phyloP scores from a whole-genome alignment of 2,113 vertebrate species.

The Rhea pennata region DNA sequence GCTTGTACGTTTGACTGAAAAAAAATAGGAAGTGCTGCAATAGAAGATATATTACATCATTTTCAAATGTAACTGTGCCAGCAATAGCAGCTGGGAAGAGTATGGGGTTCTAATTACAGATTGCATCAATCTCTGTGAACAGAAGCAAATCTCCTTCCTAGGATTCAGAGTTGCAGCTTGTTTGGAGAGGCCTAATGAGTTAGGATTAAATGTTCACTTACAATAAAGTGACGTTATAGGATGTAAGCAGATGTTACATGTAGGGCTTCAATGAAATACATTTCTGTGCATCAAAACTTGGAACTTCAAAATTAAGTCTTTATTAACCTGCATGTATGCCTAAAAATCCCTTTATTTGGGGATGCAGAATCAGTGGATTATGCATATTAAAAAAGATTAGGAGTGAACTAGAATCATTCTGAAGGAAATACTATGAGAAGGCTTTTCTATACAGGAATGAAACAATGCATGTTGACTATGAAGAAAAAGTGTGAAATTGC shows the following conservation, averaged over 20 bases:
- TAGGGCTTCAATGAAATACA: conserved; percentile 37
- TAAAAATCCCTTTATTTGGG: conserved; percentile 29
- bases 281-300: conserved; percentile 18
- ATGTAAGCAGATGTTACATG: conserved; percentile 64
- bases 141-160: conserved; percentile 60
- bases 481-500: not conserved
- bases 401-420: not conserved
- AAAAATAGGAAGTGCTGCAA: conserved; percentile 53
- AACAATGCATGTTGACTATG: not conserved
- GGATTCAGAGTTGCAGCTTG: conserved; percentile 57
- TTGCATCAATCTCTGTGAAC: conserved; percentile 71
- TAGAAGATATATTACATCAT: conserved; percentile 64
- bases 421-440: not conserved
- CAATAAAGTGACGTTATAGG: conserved; percentile 64
- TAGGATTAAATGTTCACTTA: conserved; percentile 71
- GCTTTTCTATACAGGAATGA: not conserved
- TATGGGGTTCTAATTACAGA: conserved; percentile 72
- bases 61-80: conserved; percentile 65
- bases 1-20: conserved; percentile 30
- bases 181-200: conserved; percentile 58
- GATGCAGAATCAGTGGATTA: not conserved
- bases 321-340: not conserved
- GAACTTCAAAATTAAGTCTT: conserved; percentile 39
- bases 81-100: conserved; percentile 71
- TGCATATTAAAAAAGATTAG: not conserved